A percentile compares a stretch with the other conserved stretches of the same genome.
phyloP scores from a whole-genome alignment of 2,797 vertebrate genomes.

The Cirrhinus mrigala region DNA sequence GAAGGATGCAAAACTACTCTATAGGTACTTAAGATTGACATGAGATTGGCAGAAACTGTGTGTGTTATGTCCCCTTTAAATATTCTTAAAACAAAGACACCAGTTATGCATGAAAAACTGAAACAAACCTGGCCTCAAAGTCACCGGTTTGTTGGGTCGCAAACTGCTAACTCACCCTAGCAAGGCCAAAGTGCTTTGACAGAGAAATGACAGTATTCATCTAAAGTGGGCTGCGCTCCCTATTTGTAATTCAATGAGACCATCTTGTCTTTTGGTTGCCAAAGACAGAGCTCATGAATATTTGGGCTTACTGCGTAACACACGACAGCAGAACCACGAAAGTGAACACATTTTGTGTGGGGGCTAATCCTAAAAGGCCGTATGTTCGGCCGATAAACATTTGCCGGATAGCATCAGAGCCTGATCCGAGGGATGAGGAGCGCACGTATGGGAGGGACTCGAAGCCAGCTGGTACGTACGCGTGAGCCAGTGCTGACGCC shows the following conservation, averaged over 20 bases:
- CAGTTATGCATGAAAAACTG: neutral
- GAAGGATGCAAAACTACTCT: too few relatives aligned
- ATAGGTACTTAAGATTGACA: too few relatives aligned
- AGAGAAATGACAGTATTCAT: slow-evolving; percentile 29
- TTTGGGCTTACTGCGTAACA: slow-evolving; percentile 21
- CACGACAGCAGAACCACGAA: slow-evolving; percentile 24
- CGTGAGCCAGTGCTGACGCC: slow-evolving; percentile 8
- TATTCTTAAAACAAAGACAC: neutral
- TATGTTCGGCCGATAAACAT: slow-evolving; percentile 30
- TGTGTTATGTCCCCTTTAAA: too few relatives aligned
- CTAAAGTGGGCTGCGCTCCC: slow-evolving; percentile 29
- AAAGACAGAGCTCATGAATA: slow-evolving; percentile 44
- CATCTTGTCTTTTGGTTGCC: slow-evolving; percentile 41
- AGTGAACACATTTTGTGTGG: slow-evolving; percentile 37
- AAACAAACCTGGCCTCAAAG: neutral
- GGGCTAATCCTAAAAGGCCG: slow-evolving; percentile 35
- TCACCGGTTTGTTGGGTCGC: neutral
- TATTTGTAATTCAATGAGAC: slow-evolving; percentile 44
- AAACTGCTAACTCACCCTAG: slow-evolving; percentile 22
- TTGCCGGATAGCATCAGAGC: slow-evolving; percentile 21
- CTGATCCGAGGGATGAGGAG: slow-evolving; percentile 26
- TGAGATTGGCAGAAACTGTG: too few relatives aligned
- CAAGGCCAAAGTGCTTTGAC: slow-evolving; percentile 26
- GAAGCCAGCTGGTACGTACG: slow-evolving; percentile 19
- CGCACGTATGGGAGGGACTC: slow-evolving; percentile 20